These are phyloP conservation scores for Nemotelus pantherinus DNA, from an alignment of 2,888 invertebrate genomes.

Conservation along the genomic window DNA sequence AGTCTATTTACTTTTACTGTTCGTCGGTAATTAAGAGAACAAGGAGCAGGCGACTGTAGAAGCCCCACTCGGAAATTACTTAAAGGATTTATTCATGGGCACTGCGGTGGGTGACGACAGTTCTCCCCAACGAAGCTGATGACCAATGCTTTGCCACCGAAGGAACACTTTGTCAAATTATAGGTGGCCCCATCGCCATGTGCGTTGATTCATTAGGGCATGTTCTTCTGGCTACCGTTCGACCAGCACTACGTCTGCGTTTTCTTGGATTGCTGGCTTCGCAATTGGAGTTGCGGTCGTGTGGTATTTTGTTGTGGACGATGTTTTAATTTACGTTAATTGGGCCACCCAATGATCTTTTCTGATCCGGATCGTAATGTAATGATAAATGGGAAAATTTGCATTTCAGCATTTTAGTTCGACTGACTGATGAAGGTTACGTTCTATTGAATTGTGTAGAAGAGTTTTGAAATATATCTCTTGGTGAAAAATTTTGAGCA, in stretches of 20 bases:
- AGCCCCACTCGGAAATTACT: background rate
- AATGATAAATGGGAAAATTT: conserved; percentile 32
- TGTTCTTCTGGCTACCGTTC: conserved; percentile 34
- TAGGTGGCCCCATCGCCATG: conserved; percentile 37
- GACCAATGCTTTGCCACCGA: conserved; percentile 12
- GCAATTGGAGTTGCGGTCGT: conserved; percentile 17
- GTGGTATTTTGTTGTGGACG: conserved; percentile 45
- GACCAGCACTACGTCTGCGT: conserved; percentile 14
- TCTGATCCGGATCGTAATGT: conserved; percentile 16
- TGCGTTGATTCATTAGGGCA: conserved; percentile 40
- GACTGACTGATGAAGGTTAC: too few species aligned
- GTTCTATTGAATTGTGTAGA: too few species aligned
- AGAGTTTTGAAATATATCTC: too few species aligned
- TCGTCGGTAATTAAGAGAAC: conserved; percentile 47
- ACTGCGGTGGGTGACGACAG: conserved; percentile 31
- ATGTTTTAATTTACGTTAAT: conserved; percentile 51
- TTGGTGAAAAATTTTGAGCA: too few species aligned
- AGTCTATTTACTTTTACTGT: conserved; percentile 18
- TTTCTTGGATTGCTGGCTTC: conserved; percentile 21
- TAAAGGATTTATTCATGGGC: conserved; percentile 43
- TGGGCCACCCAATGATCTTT: conserved; percentile 50
- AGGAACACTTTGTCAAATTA: conserved; percentile 39
- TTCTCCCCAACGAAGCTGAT: background rate
- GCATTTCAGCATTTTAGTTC: conserved; percentile 29
- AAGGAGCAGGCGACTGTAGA: conserved; percentile 23